Evolutionary conservation across 2,888 invertebrate species (phyloP), one percentile per base, ranked within the genome.

Genomic region (Hermaeophaga mercurialis): DNA sequence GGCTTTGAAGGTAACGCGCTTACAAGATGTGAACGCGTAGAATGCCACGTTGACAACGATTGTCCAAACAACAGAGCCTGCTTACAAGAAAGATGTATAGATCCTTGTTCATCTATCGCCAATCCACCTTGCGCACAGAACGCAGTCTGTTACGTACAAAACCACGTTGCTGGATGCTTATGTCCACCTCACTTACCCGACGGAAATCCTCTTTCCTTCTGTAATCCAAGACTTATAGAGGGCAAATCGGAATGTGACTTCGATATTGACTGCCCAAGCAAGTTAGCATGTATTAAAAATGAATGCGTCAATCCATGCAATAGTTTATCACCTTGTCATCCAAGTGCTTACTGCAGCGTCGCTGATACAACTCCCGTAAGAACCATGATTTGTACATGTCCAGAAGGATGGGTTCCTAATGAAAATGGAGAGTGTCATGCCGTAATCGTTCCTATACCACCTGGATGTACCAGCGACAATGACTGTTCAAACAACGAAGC

Each of bases 351-450:
- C 48, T 95, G 94, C 75, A 86, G 86, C 55, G 93, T 94, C 8
- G 81, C 92, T 11, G 91, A 94, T 70, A 92, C 93, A 56, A 82
- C 89, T 33, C 94, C 94, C 15, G 89, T 94, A 48, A 81, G 93
- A 63, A 94, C 94, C 2, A 87, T 94, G 85, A 88, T 91, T 41
- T 94, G 94, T 73, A 89, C 90, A 54, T 94, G 94, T 70, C 91
- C 92, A 0, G 89, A 90, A 66, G 89, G 91, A 41, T 92, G 87
- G 82, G 86, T 91, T 59, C 90, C 91, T 0, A 88, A 91, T 70
- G 82, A 87, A 64, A 85, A 85, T 66, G 92, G 91, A 55, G 85
- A 88, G 71, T 94, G 94, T 71, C 86, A 84, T 70, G 85, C 88
- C 53, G 85, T 89, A 22, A 79, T 87, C 45, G 77, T 88, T 57